phyloP scores from a whole-genome alignment of 1,140 invertebrate species.

The Drosophila tsacasi region DNA sequence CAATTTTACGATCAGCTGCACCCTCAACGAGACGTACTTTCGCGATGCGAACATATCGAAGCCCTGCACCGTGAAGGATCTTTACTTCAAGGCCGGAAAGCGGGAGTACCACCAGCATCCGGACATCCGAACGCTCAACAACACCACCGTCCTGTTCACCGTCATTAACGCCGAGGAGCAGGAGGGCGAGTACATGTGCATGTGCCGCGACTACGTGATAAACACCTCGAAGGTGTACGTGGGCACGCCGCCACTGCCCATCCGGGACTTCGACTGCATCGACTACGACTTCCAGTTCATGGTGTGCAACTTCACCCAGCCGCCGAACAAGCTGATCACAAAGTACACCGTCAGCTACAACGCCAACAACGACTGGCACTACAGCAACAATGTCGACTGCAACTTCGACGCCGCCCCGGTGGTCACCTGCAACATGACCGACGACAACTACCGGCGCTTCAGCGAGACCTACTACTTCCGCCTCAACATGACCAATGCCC shows the following conservation, averaged over 20 bases:
- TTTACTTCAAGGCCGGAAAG: conserved; percentile 47
- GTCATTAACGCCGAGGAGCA: conserved; percentile 43
- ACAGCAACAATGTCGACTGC: conserved; percentile 58
- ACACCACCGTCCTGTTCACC: conserved; percentile 53
- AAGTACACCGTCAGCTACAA: conserved; percentile 63
- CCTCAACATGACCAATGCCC: conserved; percentile 34
- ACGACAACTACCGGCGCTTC: conserved; percentile 60
- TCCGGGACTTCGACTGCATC: conserved; percentile 63
- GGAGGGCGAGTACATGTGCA: conserved; percentile 56
- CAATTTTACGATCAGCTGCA: conserved; percentile 67
- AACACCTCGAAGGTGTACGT: conserved; percentile 50
- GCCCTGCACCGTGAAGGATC: conserved; percentile 40
- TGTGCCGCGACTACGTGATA: conserved; percentile 60
- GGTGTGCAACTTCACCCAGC: conserved; percentile 71
- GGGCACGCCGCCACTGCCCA: conserved; percentile 51
- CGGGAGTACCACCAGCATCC: conserved; percentile 7
- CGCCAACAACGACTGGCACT: conserved; percentile 33
- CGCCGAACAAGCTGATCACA: conserved; percentile 60
- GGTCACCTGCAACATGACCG: conserved; percentile 69
- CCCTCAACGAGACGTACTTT: conserved; percentile 57
- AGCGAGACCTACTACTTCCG: conserved; percentile 51
- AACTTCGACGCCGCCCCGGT: conserved; percentile 60
- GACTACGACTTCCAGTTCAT: conserved; percentile 69
- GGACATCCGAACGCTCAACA: conserved; percentile 39
- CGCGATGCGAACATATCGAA: conserved; percentile 1